Evolutionary conservation across 2,888 invertebrate genomes (phyloP), one percentile per base, ranked within the genome.

Genomic region (Habrosyne pyritoides): DNA sequence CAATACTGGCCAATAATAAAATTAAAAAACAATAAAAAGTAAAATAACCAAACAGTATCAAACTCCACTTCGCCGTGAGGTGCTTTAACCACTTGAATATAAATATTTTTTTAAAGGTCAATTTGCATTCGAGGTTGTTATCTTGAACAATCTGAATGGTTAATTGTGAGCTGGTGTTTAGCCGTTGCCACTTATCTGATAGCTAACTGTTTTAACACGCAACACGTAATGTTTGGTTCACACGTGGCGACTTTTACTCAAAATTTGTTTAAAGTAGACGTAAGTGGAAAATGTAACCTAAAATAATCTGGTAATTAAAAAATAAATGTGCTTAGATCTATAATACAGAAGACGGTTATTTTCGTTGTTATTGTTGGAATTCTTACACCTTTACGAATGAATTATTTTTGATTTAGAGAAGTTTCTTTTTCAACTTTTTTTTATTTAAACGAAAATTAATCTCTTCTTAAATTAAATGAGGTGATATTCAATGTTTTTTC

Each of bases 111-210:
- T 63, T 66, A 71, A 75, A 60, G 67, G 77, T 82, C 79, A 83
- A 89, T 89, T 89, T 88, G 83, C 89, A 89, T 89, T 82, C 63
- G 64, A 56, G 53, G 64, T 54, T 64, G 70, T 84, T 88, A 87
- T 87, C 89, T 42, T 67, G 55, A 52, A 61, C 66, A 58, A 89
- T 90, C 90, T 81, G 84, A 83, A 79, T 81, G 71, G 86, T 86
- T 89, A 88, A 89, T 87, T 90, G 87, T 85, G 82, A 64, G 74
- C 71, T 77, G 84, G 85, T 86, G 85, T 78, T 72, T 82, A 85
- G 83, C 87, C 83, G 86, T 80, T 77, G 74, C 68, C 70, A 73
- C 67, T 83, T 86, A 85, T 84, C 87, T 74, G 88, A 86, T 86
- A 74, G 77, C 62, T 82, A 75, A 83, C 81, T 75, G 77, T 79